Percentiles rank a stretch among this genome's conserved stretches.
Conservation (phyloP, 1,140 invertebrate species). For the Whitmania pigra region DNA sequence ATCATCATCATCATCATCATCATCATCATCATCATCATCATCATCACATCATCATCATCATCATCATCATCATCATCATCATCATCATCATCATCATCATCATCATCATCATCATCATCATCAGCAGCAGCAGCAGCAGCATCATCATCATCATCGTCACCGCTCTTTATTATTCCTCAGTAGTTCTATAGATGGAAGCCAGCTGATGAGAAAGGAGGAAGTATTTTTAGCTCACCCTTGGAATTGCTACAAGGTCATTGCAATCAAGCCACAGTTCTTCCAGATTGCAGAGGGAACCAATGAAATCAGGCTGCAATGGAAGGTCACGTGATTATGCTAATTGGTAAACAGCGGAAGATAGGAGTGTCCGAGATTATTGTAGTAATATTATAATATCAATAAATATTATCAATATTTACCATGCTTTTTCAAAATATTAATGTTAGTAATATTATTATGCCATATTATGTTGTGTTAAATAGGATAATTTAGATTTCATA, state of each 20-base stretch:
- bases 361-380: too few species aligned
- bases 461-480: too few species aligned
- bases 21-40: slow-evolving; percentile 10
- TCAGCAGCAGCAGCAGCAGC: not conserved
- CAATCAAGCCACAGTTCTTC: slow-evolving; percentile 96
- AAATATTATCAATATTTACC: too few species aligned
- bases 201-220: too few species aligned
- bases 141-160: slow-evolving; percentile 14
- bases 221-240: slow-evolving; percentile 48
- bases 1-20: slow-evolving; percentile 15
- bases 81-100: slow-evolving; percentile 5
- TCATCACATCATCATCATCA: too few species aligned
- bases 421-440: too few species aligned
- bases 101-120: slow-evolving; percentile 3
- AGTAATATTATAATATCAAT: too few species aligned
- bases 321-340: slow-evolving; percentile 21
- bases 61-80: slow-evolving; percentile 2
- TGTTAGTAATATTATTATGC: too few species aligned
- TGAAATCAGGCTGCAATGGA: slow-evolving; percentile 68
- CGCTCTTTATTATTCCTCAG: too few species aligned
- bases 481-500: too few species aligned
- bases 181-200: too few species aligned
- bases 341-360: not conserved
- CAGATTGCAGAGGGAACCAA: slow-evolving; percentile 77
- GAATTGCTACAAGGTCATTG: slow-evolving; percentile 83